These are phyloP conservation scores for Neoarius graeffei DNA, from an alignment of 2,113 vertebrate species.

Conservation along the genomic window DNA sequence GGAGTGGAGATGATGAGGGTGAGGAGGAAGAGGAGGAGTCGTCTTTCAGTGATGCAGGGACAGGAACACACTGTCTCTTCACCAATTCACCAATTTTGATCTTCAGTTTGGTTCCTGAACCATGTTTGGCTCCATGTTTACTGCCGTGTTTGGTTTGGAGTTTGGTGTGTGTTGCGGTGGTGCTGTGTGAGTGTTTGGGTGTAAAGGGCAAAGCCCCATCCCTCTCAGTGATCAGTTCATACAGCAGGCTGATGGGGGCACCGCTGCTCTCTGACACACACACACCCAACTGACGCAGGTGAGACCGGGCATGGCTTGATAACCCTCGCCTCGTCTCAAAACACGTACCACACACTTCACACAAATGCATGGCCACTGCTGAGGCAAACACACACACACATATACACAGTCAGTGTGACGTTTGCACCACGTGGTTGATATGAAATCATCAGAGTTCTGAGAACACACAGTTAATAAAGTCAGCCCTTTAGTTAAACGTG, in stretches of 20 bases:
- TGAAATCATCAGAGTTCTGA: background rate
- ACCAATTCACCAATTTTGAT: constrained; percentile 50
- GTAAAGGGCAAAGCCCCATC: constrained; percentile 59
- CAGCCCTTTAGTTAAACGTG: background rate
- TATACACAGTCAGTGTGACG: background rate
- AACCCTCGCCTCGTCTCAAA: constrained; percentile 89
- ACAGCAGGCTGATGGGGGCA: constrained; percentile 87
- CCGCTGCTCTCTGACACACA: constrained; percentile 85
- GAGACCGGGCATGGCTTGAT: constrained; percentile 89
- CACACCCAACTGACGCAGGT: constrained; percentile 88
- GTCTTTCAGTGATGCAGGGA: constrained; percentile 6
- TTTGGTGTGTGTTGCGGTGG: background rate
- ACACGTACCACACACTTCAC: constrained; percentile 85
- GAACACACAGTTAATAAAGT: background rate
- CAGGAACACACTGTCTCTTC: constrained; percentile 47
- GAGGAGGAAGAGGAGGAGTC: background rate
- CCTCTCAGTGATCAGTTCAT: constrained; percentile 82
- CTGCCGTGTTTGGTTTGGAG: constrained; percentile 12
- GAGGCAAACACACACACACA: background rate
- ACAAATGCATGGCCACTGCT: constrained; percentile 76
- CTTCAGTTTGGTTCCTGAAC: constrained; percentile 44
- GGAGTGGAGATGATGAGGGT: constrained; percentile 44
- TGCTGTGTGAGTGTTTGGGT: constrained; percentile 1
- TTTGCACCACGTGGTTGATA: background rate
- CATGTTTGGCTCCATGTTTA: background rate